Percentiles rank a stretch among this genome's conserved stretches.
phyloP scores from a whole-genome alignment of 2,888 invertebrate species.

The Notocelia uddmanniana region DNA sequence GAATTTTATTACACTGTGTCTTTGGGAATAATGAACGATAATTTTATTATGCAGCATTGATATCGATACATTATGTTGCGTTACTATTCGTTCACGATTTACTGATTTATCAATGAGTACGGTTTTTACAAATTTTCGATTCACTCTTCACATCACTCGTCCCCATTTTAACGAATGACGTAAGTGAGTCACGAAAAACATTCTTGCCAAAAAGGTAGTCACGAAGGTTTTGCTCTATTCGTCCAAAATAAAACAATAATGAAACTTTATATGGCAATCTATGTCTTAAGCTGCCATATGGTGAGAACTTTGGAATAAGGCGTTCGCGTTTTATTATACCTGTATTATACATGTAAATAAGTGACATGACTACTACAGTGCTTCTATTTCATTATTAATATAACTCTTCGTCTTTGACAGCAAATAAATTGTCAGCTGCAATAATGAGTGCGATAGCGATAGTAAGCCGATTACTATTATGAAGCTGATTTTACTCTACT shows the following conservation, averaged over 20 bases:
- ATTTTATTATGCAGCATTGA: too few relatives aligned
- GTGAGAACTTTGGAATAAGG: not conserved
- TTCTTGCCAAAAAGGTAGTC: conserved; percentile 37
- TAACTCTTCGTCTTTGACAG: too few relatives aligned
- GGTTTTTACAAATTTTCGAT: not conserved
- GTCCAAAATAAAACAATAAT: conserved; percentile 38
- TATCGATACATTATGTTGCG: not conserved
- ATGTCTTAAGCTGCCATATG: conserved; percentile 18
- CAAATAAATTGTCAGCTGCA: too few relatives aligned
- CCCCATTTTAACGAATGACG: conserved; percentile 18
- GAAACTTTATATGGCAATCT: conserved; percentile 40
- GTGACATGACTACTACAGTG: not conserved
- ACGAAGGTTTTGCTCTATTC: conserved; percentile 38
- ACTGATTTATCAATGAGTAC: not conserved
- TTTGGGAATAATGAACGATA: not conserved
- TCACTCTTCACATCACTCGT: conserved; percentile 6
- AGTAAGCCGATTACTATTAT: too few relatives aligned
- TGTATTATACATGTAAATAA: not conserved
- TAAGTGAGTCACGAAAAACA: conserved; percentile 34
- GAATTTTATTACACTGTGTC: too few relatives aligned
- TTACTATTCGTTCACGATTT: not conserved
- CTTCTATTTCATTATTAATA: too few relatives aligned
- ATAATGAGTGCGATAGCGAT: too few relatives aligned
- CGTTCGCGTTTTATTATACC: not conserved
- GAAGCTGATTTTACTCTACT: too few relatives aligned